phyloP scores from a whole-genome alignment of 2,797 vertebrate species.

The Myotis planiceps region DNA sequence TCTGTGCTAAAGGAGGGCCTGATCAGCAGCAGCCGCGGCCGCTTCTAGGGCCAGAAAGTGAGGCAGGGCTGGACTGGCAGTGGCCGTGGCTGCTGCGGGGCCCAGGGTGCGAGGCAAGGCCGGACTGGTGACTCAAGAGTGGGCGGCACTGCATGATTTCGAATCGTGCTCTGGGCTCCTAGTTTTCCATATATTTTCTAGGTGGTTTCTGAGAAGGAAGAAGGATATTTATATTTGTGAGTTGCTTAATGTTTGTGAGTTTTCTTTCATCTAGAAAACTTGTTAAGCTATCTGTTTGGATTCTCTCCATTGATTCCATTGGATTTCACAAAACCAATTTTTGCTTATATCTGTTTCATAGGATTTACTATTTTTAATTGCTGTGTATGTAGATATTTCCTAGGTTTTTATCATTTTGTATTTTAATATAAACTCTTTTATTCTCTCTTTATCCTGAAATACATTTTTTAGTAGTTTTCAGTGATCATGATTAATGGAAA shows the following conservation, averaged over 20 bases:
- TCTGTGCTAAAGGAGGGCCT: too few species aligned
- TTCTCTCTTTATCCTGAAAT: not conserved
- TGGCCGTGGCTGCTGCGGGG: too few species aligned
- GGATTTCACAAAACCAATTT: not conserved
- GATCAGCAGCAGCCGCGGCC: too few species aligned
- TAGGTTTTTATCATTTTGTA: not conserved
- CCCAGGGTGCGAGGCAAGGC: too few species aligned
- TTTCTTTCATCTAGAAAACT: slow-evolving; percentile 9
- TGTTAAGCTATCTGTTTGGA: not conserved
- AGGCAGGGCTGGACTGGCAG: too few species aligned
- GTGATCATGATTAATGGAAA: not conserved
- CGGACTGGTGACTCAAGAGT: too few species aligned
- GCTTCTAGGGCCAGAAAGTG: too few species aligned
- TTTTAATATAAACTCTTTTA: slow-evolving; percentile 20
- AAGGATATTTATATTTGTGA: not conserved
- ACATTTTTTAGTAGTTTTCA: not conserved
- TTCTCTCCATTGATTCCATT: not conserved
- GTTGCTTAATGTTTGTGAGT: not conserved
- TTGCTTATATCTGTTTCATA: not conserved
- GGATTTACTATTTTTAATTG: not conserved
- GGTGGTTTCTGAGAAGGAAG: not conserved
- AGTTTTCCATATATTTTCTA: not conserved
- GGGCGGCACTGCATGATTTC: too few species aligned
- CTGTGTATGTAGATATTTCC: not conserved
- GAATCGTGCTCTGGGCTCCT: too few species aligned